phyloP scores from a whole-genome alignment of 2,797 vertebrate species.

The Sebastes wilsoni region DNA sequence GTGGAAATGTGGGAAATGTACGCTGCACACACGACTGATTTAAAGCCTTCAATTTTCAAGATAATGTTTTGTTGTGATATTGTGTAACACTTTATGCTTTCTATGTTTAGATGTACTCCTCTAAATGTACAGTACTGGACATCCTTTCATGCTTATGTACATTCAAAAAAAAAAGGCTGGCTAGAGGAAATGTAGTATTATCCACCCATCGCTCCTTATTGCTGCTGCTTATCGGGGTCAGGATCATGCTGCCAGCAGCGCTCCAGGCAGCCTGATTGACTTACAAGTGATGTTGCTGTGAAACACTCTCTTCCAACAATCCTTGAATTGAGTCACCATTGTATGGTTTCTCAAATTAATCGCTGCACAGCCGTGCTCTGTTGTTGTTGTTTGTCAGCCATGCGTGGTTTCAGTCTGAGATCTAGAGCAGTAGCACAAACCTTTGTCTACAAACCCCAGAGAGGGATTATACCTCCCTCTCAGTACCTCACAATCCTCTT shows the following conservation, averaged over 20 bases:
- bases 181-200: conserved; percentile 6
- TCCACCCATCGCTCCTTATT: conserved; percentile 2
- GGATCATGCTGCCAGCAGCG: conserved; percentile 9
- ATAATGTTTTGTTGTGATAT: not conserved
- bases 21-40: not conserved
- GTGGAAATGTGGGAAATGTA: not conserved
- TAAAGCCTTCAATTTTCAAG: not conserved
- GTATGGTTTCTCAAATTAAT: not conserved
- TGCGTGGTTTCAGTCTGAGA: not conserved
- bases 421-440: not conserved
- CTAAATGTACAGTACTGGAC: not conserved
- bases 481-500: not conserved
- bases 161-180: not conserved
- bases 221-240: conserved; percentile 23
- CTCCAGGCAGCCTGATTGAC: not conserved
- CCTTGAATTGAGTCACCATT: not conserved
- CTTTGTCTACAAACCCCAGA: not conserved
- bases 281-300: not conserved
- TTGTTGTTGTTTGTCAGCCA: not conserved
- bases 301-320: not conserved
- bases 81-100: not conserved
- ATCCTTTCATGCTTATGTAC: not conserved
- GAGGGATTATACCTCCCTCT: not conserved
- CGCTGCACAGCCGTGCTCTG: not conserved
- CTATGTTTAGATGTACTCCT: not conserved